Evolutionary conservation across 2,797 vertebrate species (phyloP).

Genomic region (Eulemur rubriventer): DNA sequence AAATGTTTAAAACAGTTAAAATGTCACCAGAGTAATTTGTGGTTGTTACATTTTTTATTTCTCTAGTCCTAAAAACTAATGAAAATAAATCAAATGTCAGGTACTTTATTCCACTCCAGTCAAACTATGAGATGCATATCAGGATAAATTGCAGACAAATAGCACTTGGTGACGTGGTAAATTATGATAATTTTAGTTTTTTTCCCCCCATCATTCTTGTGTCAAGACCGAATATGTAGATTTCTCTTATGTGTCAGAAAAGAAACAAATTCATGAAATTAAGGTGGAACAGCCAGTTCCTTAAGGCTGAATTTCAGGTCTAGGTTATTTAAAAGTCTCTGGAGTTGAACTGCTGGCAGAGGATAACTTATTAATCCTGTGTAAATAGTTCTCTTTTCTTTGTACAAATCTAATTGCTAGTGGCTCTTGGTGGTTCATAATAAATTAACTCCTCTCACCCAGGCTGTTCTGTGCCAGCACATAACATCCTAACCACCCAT

Average conservation of each 20-base stretch:
- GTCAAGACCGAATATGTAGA: conserved; percentile 13
- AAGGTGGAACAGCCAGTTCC: not conserved
- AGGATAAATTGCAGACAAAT: not conserved
- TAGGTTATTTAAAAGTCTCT: not conserved
- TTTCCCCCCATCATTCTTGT: not conserved
- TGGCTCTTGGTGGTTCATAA: not conserved
- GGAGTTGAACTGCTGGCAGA: not conserved
- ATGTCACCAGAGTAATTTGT: conserved; percentile 35
- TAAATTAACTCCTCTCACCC: not conserved
- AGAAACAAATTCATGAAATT: conserved; percentile 27
- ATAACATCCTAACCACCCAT: no score
- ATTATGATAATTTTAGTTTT: not conserved
- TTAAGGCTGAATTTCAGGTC: conserved; percentile 17
- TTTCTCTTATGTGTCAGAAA: not conserved
- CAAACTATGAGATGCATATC: not conserved
- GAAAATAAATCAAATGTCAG: conserved; percentile 53
- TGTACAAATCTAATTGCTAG: not conserved
- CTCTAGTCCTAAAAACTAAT: conserved; percentile 27
- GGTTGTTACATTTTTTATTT: conserved; percentile 49
- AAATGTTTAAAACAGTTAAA: conserved; percentile 17
- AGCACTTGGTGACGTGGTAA: not conserved
- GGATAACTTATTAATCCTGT: conserved; percentile 41
- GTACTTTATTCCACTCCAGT: not conserved
- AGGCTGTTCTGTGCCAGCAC: not conserved
- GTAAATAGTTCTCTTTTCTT: conserved; percentile 19